These are phyloP conservation scores for Amaurobius ferox DNA, from an alignment of 2,888 invertebrate genomes.

Conservation along the genomic window DNA sequence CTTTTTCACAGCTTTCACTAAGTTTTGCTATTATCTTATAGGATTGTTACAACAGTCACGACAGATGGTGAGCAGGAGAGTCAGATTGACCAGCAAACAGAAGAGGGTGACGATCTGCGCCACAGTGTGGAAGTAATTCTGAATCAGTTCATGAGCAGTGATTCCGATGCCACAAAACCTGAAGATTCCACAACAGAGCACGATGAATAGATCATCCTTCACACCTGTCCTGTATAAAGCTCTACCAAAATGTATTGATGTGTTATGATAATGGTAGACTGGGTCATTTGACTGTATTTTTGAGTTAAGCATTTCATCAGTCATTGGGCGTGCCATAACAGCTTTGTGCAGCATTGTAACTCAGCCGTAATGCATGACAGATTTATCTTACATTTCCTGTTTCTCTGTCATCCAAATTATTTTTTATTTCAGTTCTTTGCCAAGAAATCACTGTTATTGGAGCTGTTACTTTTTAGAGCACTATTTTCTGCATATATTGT, in stretches of 20 bases:
- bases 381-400: conserved; percentile 34
- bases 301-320: conserved; percentile 46
- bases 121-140: conserved; percentile 48
- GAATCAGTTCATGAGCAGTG: conserved; percentile 51
- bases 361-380: conserved; percentile 43
- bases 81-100: conserved; percentile 26
- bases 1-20: too few species aligned
- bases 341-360: conserved; percentile 63
- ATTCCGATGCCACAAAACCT: conserved; percentile 18
- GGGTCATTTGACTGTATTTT: conserved; percentile 44
- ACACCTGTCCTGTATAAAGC: conserved; percentile 37
- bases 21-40: not conserved
- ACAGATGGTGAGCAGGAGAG: conserved; percentile 35
- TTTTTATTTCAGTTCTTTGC: conserved; percentile 32
- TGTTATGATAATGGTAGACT: conserved; percentile 5
- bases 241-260: conserved; percentile 29
- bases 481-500: conserved; percentile 66
- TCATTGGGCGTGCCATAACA: conserved; percentile 68
- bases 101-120: conserved; percentile 41
- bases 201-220: conserved; percentile 32
- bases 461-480: conserved; percentile 62
- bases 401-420: conserved; percentile 34
- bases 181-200: conserved; percentile 20
- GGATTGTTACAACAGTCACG: conserved; percentile 65
- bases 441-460: conserved; percentile 45